phyloP scores from a whole-genome alignment of 2,113 vertebrate species.

The Rissa tridactyla region DNA sequence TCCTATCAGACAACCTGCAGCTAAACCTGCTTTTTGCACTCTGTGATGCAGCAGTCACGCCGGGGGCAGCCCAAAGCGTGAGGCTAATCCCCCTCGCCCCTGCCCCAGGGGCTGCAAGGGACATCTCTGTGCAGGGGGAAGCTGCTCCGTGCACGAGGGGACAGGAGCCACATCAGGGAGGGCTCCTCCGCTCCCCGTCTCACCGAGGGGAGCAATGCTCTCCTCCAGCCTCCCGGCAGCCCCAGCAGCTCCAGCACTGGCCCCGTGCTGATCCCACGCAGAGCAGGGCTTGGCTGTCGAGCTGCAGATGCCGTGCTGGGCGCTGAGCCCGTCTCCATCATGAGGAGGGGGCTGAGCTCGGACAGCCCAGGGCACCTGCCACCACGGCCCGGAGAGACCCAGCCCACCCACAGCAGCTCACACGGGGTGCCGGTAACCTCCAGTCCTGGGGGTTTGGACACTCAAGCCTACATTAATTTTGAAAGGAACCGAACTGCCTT shows the following conservation, averaged over 20 bases:
- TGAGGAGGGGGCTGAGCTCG: not conserved
- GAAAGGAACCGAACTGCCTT: not conserved
- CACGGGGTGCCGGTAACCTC: fast-evolving
- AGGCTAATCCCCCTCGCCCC: not conserved
- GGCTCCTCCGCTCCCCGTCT: fast-evolving
- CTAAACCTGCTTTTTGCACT: not conserved
- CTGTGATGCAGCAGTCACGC: not conserved
- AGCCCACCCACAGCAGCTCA: not conserved
- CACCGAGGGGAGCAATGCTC: fast-evolving
- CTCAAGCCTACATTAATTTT: not conserved
- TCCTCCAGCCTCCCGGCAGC: not conserved
- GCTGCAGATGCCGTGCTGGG: not conserved
- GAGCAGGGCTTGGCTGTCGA: not conserved
- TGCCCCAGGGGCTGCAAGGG: not conserved
- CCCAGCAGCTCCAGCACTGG: not conserved
- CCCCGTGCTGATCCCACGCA: fast-evolving
- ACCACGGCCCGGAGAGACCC: fast-evolving
- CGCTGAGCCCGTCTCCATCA: fast-evolving
- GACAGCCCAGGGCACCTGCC: not conserved
- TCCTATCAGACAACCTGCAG: not conserved
- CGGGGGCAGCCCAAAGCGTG: fast-evolving
- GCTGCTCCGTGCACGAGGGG: not conserved
- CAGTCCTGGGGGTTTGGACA: no score
- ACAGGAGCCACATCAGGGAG: not conserved
- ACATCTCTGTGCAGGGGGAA: no score